Conservation (phyloP, 1,140 invertebrate genomes). For the Lepidurus couesii region DNA sequence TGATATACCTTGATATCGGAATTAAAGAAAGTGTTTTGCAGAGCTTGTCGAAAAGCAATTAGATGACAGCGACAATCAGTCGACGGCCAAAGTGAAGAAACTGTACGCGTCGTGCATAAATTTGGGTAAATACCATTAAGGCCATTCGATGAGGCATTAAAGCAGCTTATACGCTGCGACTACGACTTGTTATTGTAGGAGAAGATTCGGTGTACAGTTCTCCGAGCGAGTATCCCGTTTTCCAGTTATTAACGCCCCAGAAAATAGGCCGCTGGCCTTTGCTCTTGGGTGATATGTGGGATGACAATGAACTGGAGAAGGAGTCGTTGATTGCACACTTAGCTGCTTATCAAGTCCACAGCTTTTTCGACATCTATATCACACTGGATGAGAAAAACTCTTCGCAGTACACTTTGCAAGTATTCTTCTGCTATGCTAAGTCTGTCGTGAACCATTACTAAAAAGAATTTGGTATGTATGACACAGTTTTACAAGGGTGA, state of each 20-base stretch:
- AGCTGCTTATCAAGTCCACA: constrained; percentile 50
- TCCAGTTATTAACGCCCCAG: constrained; percentile 43
- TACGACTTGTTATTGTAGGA: not conserved
- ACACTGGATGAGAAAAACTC: constrained; percentile 52
- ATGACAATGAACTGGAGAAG: constrained; percentile 41
- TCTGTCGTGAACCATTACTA: not conserved
- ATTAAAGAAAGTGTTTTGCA: constrained; percentile 36
- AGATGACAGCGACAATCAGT: constrained; percentile 42
- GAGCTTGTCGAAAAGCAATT: constrained; percentile 42
- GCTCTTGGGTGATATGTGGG: constrained; percentile 43
- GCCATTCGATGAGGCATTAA: not conserved
- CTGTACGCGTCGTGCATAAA: constrained; percentile 53
- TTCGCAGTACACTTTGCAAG: constrained; percentile 47
- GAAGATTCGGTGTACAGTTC: constrained; percentile 22
- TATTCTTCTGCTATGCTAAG: constrained; percentile 32
- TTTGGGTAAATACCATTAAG: constrained; percentile 44
- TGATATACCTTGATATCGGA: constrained; percentile 32
- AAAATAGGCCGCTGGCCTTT: constrained; percentile 52
- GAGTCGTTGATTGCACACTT: constrained; percentile 49
- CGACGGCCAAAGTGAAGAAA: constrained; percentile 48
- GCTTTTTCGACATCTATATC: constrained; percentile 50
- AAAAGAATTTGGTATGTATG: not conserved
- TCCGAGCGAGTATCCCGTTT: constrained; percentile 43
- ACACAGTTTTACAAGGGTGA: constrained; percentile 45
- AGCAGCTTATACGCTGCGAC: not conserved